Conservation (phyloP, 2,113 vertebrate genomes). For the Bagarius yarrelli region DNA sequence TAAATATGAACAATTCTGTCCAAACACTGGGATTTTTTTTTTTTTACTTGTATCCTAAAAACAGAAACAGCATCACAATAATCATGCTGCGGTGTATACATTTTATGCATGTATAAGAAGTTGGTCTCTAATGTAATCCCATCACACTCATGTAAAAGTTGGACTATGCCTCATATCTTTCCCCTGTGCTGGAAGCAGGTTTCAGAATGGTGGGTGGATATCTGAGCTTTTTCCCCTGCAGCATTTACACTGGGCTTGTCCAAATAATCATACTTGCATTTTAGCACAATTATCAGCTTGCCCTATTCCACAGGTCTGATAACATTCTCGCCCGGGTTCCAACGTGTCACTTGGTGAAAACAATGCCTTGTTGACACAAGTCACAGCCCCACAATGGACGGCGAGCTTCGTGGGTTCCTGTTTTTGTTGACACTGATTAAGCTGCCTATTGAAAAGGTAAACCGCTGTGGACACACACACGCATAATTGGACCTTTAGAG, state of each 20-base stretch:
- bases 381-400: conserved; percentile 77
- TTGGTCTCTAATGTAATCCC: neutral
- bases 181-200: conserved; percentile 17
- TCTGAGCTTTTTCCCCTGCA: conserved; percentile 51
- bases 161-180: neutral
- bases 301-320: conserved; percentile 83
- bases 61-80: neutral
- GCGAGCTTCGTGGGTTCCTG: conserved; percentile 78
- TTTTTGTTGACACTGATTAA: conserved; percentile 80
- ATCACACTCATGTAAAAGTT: neutral
- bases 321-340: conserved; percentile 83
- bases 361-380: conserved; percentile 83
- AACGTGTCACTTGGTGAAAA: conserved; percentile 81
- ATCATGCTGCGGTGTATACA: neutral
- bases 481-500: conserved; percentile 56
- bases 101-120: neutral
- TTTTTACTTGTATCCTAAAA: neutral
- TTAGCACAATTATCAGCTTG: conserved; percentile 77
- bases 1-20: neutral
- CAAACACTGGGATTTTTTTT: neutral
- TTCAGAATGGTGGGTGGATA: conserved; percentile 47
- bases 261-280: conserved; percentile 80
- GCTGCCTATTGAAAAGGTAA: conserved; percentile 76
- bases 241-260: conserved; percentile 69
- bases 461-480: conserved; percentile 74